These are phyloP conservation scores for Agriotes lineatus DNA, from an alignment of 2,888 invertebrate genomes.

Conservation along the genomic window DNA sequence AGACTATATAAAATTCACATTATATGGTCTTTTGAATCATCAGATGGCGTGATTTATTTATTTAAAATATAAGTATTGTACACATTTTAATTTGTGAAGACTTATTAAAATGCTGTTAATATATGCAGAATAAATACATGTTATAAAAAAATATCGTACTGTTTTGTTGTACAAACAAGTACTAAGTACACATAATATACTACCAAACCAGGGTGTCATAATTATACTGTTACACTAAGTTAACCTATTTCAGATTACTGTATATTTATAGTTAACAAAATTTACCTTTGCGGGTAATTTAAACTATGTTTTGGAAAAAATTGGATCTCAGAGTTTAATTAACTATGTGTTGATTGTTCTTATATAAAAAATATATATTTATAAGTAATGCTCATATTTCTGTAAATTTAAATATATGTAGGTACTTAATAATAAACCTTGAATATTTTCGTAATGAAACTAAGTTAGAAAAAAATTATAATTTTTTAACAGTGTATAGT, in stretches of 20 bases:
- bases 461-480: slow-evolving; percentile 19
- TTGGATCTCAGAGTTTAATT: slow-evolving; percentile 41
- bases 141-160: slow-evolving; percentile 9
- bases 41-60: slow-evolving; percentile 6
- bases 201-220: slow-evolving; percentile 37
- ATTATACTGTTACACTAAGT: slow-evolving; percentile 28
- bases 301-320: slow-evolving; percentile 38
- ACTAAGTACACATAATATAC: slow-evolving; percentile 17
- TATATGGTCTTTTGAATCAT: background rate
- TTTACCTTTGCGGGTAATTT: slow-evolving; percentile 23
- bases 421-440: slow-evolving; percentile 32
- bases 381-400: slow-evolving; percentile 35
- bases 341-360: slow-evolving; percentile 33
- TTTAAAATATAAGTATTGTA: slow-evolving; percentile 10
- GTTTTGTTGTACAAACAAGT: slow-evolving; percentile 23
- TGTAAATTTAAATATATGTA: slow-evolving; percentile 26
- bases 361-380: slow-evolving; percentile 35
- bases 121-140: slow-evolving; percentile 24
- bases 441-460: slow-evolving; percentile 36
- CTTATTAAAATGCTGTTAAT: slow-evolving; percentile 13
- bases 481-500: slow-evolving; percentile 6
- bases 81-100: slow-evolving; percentile 8
- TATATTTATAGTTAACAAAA: slow-evolving; percentile 32
- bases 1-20: background rate
- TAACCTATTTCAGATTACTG: slow-evolving; percentile 25